Base-by-base conservation (phyloP, 1,140 invertebrate genomes). In the Lepidurus packardi region DNA sequence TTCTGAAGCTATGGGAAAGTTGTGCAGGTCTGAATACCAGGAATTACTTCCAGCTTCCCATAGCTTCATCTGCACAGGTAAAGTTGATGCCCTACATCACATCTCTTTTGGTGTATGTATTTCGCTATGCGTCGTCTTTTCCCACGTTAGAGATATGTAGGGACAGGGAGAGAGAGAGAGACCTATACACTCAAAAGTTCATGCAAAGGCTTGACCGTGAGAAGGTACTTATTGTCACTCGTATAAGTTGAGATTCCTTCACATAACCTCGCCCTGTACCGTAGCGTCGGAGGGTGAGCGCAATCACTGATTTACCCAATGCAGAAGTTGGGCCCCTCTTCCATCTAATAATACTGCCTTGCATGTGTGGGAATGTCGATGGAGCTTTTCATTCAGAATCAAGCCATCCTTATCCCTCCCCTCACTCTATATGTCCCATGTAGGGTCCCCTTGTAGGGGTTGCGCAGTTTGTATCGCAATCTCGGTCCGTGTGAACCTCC, bases 221-320 rank as follows among this genome's bases (percentile, higher is more conserved):
- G 53, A 65, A 65, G 53, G 53, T 65, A 65, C 53, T 65, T 65
- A 65, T 65, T 65, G 53, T 65, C 53, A 65, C 53, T 65, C 53
- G 53, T 16, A 9, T 65, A 65, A n/a, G 53, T 65, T n/a, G 53
- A 65, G 53, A 65, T 65, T 65, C 21, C 53, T 65, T 65, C 53
- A 21, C 21, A 21, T 65, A 65, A 65, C 21, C 53, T 65, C 53
- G 53, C 13, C 53, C 53, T 65, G 6, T 21, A 65, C 21, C 34
- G 53, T 13, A 65, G 53, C 53, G 53, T 65, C 53, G 53, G 53
- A 65, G 53, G 53, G 53, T 65, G 53, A 65, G 53, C 21, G 16
- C 21, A 65, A 65, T 65, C 53, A 65, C 13, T 65, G 53, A 65
- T 65, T 65, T 65, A 21, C 53, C 21, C 53, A 21, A 65, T 65